phyloP scores from a whole-genome alignment of 2,797 vertebrate species.

The Calcarius lapponicus region DNA sequence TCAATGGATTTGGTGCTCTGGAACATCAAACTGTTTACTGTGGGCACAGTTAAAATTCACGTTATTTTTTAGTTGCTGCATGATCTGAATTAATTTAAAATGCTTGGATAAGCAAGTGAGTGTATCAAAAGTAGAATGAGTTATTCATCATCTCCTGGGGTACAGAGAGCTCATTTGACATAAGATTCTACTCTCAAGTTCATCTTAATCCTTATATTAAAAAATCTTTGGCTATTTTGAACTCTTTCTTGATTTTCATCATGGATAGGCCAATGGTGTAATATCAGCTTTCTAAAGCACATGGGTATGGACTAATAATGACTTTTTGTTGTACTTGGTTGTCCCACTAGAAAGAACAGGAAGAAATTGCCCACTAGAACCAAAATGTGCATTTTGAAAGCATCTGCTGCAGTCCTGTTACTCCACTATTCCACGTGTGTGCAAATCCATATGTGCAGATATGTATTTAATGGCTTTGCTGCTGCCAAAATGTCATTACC shows the following conservation, averaged over 20 bases:
- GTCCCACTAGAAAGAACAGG: neutral
- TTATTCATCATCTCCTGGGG: neutral
- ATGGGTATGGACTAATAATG: neutral
- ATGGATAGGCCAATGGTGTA: neutral
- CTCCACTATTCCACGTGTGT: neutral
- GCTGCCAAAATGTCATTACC: neutral
- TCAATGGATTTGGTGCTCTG: conserved; percentile 38
- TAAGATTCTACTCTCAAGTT: neutral
- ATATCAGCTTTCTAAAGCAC: neutral
- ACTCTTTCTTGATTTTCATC: neutral
- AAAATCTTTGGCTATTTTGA: neutral
- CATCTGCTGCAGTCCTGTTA: neutral
- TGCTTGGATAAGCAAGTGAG: neutral
- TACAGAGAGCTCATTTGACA: neutral
- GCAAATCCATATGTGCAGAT: neutral
- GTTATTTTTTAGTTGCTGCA: neutral
- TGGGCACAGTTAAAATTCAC: neutral
- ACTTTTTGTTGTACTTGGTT: neutral
- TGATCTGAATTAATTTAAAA: conserved; percentile 5
- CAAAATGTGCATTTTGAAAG: neutral
- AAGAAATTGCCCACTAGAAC: neutral
- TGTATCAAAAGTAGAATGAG: neutral
- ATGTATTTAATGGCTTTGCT: neutral
- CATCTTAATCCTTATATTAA: neutral
- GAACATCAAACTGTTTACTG: neutral